phyloP scores from a whole-genome alignment of 1,140 invertebrate species.

The Trichoplusia ni region DNA sequence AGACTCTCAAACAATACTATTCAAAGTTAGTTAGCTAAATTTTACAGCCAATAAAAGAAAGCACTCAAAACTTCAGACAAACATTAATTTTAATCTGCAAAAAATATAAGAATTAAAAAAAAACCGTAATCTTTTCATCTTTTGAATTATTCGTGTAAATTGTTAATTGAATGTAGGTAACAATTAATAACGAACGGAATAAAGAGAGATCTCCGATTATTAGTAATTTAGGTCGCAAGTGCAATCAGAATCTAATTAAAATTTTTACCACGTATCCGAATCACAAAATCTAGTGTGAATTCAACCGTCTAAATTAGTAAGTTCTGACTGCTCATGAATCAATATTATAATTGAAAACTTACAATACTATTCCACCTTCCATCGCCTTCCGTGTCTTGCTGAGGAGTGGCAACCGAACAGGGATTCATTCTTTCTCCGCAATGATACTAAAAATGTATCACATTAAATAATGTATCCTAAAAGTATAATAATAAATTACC shows the following conservation, averaged over 20 bases:
- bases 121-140: no score
- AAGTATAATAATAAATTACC: conserved; percentile 15
- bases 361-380: conserved; percentile 86
- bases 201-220: not conserved
- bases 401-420: conserved; percentile 83
- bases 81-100: no score
- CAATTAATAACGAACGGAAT: no score
- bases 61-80: no score
- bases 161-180: no score
- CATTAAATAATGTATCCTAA: conserved; percentile 4
- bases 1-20: no score
- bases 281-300: conserved; percentile 8
- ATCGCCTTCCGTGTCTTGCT: conserved; percentile 85
- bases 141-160: no score
- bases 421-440: conserved; percentile 78
- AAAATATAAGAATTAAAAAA: no score
- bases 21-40: no score
- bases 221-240: not conserved
- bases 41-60: no score
- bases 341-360: conserved; percentile 50
- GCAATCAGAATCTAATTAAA: conserved; percentile 10
- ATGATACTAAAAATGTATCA: conserved; percentile 33
- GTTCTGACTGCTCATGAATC: not conserved
- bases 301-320: conserved; percentile 13
- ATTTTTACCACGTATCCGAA: conserved; percentile 2